Conservation (phyloP, 2,113 vertebrate genomes). For the Amphilophus citrinellus region DNA sequence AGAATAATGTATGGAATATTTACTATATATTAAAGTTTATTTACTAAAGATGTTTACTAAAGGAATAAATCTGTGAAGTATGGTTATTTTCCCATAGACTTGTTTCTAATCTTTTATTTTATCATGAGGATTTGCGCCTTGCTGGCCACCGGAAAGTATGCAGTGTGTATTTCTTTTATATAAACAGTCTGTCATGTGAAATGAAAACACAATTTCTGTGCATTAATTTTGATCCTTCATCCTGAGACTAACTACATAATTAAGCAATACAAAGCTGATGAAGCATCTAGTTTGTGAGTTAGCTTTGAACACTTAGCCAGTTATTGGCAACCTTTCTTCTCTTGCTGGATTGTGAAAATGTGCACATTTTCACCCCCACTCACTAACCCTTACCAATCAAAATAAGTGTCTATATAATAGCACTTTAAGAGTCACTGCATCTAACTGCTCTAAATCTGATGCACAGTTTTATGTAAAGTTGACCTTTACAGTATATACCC, state of each 20-base stretch:
- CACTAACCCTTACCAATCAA: not conserved
- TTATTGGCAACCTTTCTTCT: not conserved
- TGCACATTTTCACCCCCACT: not conserved
- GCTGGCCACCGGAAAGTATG: not conserved
- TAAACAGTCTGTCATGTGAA: not conserved
- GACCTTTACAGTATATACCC: not conserved
- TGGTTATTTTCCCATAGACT: not conserved
- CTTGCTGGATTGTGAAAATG: not conserved
- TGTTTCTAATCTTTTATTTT: not conserved
- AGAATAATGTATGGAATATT: not conserved
- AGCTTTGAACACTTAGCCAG: not conserved
- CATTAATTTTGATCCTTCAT: not conserved
- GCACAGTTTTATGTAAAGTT: not conserved
- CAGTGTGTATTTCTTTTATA: not conserved
- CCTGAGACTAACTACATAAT: not conserved
- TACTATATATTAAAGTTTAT: not conserved
- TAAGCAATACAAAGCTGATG: not conserved
- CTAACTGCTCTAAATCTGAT: not conserved
- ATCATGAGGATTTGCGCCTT: not conserved
- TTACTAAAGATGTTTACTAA: fast-evolving
- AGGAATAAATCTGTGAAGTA: not conserved
- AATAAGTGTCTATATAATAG: not conserved
- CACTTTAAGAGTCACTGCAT: not conserved
- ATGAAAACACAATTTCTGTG: too few relatives aligned
- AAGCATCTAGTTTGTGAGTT: not conserved